Evolutionary conservation across 2,888 invertebrate species (phyloP), one percentile per base, ranked within the genome.

Genomic region (Ophonus ardosiacus): DNA sequence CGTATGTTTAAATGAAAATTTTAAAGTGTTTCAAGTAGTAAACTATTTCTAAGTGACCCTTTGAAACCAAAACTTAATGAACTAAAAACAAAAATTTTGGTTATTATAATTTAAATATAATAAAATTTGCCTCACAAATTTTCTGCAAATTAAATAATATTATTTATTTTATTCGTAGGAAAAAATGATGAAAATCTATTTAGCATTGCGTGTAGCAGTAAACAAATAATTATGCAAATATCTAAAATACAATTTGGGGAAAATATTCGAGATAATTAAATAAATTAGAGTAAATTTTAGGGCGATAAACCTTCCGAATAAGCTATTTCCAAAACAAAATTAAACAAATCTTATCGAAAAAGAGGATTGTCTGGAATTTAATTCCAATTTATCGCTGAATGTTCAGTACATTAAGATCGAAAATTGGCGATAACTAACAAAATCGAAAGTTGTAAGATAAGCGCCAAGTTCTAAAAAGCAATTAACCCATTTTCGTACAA

Each of bases 401-500:
- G 81, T 59, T 40, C 61, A 63, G 63, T 81, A 51, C 81, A 81
- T 81, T 81, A 65, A 81, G 81, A 81, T 81, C 61, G 81, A 81
- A 81, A 81, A 81, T 81, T 81, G 63, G 18, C 81, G 81, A 81
- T 81, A 81, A 65, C 38, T 63, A 63, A 43, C 43, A 61, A 81
- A 81, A 81, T 81, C 81, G 81, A 81, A 81, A 63, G 63, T 81
- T 65, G 43, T 43, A 65, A 43, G 61, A 81, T 63, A 65, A 61
- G 81, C 61, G 13, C 51, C 8, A 61, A 81, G 43, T 61, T 81
- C 65, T 15, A 61, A 81, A 65, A 81, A 81, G 81, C 57, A 81
- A 81, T 81, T 81, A 81, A 81, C 81, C 65, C 51, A 81, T 81
- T 81, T 65, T 81, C 43, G 31, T 40, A 65, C 81, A 81, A 81